Evolutionary conservation across 2,888 invertebrate genomes (phyloP).

Genomic region (Chaetoderma sp.): DNA sequence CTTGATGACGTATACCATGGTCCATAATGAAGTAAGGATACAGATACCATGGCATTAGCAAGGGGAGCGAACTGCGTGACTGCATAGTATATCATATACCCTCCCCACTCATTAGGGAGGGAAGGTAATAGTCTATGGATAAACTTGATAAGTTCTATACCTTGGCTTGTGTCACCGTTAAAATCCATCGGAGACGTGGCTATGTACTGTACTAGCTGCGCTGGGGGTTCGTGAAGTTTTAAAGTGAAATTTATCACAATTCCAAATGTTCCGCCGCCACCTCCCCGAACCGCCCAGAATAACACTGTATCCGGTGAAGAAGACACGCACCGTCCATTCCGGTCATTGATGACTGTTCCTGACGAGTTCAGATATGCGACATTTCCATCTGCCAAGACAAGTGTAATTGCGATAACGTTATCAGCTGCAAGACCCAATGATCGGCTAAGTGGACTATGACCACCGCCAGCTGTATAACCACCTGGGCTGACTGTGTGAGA

Average conservation of each 20-base stretch:
- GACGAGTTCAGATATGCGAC: background rate
- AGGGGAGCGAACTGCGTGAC: no score
- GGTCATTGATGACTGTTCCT: background rate
- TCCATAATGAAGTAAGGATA: background rate
- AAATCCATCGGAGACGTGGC: background rate
- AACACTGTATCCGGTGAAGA: background rate
- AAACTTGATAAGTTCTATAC: no score
- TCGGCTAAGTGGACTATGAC: background rate
- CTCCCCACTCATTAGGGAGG: background rate
- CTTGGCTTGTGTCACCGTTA: background rate
- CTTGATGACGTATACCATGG: background rate
- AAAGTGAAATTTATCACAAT: background rate
- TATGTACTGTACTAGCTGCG: background rate
- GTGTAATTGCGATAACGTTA: background rate
- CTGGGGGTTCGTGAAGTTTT: background rate
- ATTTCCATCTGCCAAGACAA: constrained; percentile 1
- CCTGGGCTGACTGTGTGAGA: background rate
- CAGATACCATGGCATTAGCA: background rate
- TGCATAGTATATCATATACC: no score
- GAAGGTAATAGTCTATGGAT: background rate
- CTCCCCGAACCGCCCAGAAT: background rate
- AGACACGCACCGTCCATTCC: background rate
- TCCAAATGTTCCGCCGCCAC: constrained; percentile 2
- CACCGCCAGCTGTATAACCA: constrained; percentile 2
- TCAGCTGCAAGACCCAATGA: background rate